Evolutionary conservation across 2,797 vertebrate genomes (phyloP), one percentile per base, ranked within the genome.

Genomic region (Florisuga fusca): DNA sequence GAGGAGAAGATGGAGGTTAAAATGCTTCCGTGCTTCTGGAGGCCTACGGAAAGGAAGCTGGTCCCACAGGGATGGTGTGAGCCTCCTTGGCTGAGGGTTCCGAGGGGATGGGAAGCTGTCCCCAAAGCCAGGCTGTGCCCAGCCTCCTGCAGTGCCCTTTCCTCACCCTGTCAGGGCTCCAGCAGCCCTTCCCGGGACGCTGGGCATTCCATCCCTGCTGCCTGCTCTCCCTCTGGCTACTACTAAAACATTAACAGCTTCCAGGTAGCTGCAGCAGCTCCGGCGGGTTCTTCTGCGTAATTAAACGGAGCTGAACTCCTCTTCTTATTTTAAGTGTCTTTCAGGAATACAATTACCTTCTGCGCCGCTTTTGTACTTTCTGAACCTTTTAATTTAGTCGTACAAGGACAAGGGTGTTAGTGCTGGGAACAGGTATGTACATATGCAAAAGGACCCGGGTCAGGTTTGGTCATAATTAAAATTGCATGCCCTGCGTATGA

Each of bases 1-100:
- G 94, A 97, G 95, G 89, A 95, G 96, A 97, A 97, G 96, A 98
- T 90, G 96, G 95, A 97, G 96, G 97, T 97, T 96, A 96, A 95
- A 77, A 93, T 63, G 85, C 85, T 29, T 46, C 90, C 66, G 33
- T 17, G 29, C 80, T 51, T 71, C 94, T 38, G 5, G 91, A 90
- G 93, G 46, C 91, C 29, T 73, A 43, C 76, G 25, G 46, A 53
- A 33, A 53, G 58, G 23, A 6, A 4, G 45, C 62, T 1, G 9
- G 25, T 33, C 15, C 79, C 20, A 0, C 5, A 41, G 77, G 57
- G 48, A 50, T 25, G 48, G 48, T 13, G 48, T 50, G 50, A 51
- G 13, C 50, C 6, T 31, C 29, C 62, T 63, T 48, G 48, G 48
- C 48, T 50, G 48, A 50, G 48, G 48, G 48, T 41, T 51, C 41